Evolutionary conservation across 2,797 vertebrate species (phyloP).

Genomic region (Synanceia verrucosa): DNA sequence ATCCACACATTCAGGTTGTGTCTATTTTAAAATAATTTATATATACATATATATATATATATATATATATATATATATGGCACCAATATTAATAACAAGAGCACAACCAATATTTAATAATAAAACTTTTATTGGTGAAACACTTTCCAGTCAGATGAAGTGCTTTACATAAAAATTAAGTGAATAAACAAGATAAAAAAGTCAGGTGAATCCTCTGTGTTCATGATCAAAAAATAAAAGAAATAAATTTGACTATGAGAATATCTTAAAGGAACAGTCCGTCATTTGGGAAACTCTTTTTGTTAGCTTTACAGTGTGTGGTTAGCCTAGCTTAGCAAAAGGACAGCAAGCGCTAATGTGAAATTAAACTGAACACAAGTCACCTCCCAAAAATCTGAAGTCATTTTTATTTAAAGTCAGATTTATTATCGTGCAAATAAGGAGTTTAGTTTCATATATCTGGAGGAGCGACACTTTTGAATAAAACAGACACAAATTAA

Average conservation of each 20-base stretch:
- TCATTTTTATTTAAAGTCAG: neutral
- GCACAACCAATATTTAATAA: neutral
- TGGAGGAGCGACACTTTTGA: neutral
- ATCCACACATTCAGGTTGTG: neutral
- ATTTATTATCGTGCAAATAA: neutral
- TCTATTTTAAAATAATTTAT: neutral
- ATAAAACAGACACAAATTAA: neutral
- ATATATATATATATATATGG: too few relatives aligned
- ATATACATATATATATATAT: too few relatives aligned
- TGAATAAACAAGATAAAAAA: neutral
- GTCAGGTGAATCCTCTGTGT: neutral
- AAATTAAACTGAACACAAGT: neutral
- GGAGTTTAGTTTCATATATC: neutral
- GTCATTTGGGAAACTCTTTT: too few relatives aligned
- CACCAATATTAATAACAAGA: neutral
- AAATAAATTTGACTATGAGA: neutral
- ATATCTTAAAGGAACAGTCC: neutral
- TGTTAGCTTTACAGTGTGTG: too few relatives aligned
- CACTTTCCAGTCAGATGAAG: constrained; percentile 9
- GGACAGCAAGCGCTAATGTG: neutral
- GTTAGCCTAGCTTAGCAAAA: constrained; percentile 24
- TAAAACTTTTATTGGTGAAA: constrained; percentile 20
- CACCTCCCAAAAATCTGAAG: neutral
- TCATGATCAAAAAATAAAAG: neutral
- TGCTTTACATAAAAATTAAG: constrained; percentile 6